Evolutionary conservation across 1,140 invertebrate genomes (phyloP).

Genomic region (Gryllus bimaculatus): DNA sequence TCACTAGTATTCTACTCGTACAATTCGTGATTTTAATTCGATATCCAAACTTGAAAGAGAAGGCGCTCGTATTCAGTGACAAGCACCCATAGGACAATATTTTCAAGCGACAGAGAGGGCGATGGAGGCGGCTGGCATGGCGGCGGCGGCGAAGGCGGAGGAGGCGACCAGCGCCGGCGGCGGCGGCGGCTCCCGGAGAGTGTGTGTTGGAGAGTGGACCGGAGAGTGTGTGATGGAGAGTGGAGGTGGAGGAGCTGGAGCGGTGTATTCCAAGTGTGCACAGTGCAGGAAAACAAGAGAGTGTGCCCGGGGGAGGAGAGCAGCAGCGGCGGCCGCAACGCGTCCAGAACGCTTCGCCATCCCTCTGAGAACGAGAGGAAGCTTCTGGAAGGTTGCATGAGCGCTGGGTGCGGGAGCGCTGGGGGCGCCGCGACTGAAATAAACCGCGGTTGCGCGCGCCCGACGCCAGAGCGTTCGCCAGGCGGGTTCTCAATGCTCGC

Average conservation of each 20-base stretch:
- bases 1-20: too few relatives aligned
- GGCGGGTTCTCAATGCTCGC: too few relatives aligned
- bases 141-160: too few relatives aligned
- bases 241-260: too few relatives aligned
- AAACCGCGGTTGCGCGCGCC: neutral
- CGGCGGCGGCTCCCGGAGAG: neutral
- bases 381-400: neutral
- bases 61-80: too few relatives aligned
- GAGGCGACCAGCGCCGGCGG: too few relatives aligned
- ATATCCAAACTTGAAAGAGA: too few relatives aligned
- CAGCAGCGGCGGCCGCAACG: neutral
- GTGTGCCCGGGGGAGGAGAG: neutral
- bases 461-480: too few relatives aligned
- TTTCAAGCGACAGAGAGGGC: too few relatives aligned
- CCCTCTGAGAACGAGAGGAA: neutral
- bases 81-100: too few relatives aligned
- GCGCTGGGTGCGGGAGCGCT: neutral
- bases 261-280: neutral
- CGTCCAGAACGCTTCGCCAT: neutral
- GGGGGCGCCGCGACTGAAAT: neutral
- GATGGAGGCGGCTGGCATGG: too few relatives aligned
- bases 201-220: neutral
- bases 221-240: neutral
- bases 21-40: too few relatives aligned
- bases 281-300: neutral